Evolutionary conservation across 2,113 vertebrate genomes (phyloP).

Genomic region (Nothocercus julius): DNA sequence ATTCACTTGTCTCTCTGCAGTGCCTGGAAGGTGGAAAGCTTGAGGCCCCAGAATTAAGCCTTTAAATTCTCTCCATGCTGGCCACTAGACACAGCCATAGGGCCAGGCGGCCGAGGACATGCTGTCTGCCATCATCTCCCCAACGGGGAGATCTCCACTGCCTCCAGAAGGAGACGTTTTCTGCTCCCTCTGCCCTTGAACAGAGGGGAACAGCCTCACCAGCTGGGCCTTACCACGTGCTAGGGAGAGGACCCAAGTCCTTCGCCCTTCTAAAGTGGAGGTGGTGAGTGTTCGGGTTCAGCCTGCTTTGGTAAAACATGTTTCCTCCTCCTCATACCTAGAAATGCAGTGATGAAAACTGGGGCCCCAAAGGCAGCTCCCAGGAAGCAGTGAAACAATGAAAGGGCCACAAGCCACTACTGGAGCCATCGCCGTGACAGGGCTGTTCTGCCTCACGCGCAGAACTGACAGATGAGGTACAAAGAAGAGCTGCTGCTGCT

Average conservation of each 20-base stretch:
- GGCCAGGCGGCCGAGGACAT: not conserved
- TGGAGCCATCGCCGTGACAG: slow-evolving; percentile 48
- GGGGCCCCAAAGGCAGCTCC: slow-evolving; percentile 69
- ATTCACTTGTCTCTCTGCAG: not conserved
- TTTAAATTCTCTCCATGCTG: slow-evolving; percentile 25
- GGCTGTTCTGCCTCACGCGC: slow-evolving; percentile 59
- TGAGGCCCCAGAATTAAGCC: slow-evolving; percentile 55
- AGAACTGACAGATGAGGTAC: slow-evolving; percentile 59
- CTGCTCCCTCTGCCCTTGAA: not conserved
- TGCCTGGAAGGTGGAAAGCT: slow-evolving; percentile 41
- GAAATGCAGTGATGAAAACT: slow-evolving; percentile 64
- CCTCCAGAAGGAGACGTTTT: not conserved
- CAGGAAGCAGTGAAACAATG: slow-evolving; percentile 68
- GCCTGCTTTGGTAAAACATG: slow-evolving; percentile 35
- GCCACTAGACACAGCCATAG: not conserved
- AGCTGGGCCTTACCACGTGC: not conserved
- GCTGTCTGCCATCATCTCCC: slow-evolving; percentile 21
- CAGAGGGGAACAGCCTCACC: slow-evolving; percentile 3
- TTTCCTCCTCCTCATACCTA: slow-evolving; percentile 59
- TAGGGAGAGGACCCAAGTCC: slow-evolving; percentile 40
- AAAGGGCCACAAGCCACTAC: slow-evolving; percentile 64
- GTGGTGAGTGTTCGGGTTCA: not conserved
- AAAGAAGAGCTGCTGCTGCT: slow-evolving; percentile 73
- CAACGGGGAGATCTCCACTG: slow-evolving; percentile 5
- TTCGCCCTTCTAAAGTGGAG: slow-evolving; percentile 38